These are phyloP conservation scores for Prorops nasuta DNA, from an alignment of 1,140 invertebrate species.

Conservation along the genomic window DNA sequence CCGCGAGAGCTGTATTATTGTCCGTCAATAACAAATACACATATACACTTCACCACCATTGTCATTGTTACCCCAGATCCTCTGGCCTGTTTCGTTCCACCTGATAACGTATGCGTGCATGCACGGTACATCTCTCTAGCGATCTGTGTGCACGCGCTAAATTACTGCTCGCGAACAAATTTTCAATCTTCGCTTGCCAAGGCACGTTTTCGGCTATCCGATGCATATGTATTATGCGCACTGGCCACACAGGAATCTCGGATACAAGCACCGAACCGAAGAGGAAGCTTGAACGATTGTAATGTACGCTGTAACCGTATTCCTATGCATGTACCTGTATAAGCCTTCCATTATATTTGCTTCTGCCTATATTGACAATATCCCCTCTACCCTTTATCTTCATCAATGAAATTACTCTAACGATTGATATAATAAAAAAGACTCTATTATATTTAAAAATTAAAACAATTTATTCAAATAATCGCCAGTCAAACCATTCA, in stretches of 20 bases:
- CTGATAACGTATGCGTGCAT: constrained; percentile 5
- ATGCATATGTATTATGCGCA: constrained; percentile 5
- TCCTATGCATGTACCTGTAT: constrained; percentile 22
- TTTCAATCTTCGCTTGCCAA: constrained; percentile 5
- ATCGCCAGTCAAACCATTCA: too few relatives aligned
- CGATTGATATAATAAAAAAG: too few relatives aligned
- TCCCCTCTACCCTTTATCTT: too few relatives aligned
- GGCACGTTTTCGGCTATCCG: too few relatives aligned
- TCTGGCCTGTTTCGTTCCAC: constrained; percentile 9
- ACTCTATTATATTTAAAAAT: too few relatives aligned
- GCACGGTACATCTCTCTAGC: constrained; percentile 10
- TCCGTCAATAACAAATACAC: constrained; percentile 30
- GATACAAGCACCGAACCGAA: constrained; percentile 13
- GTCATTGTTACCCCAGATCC: constrained; percentile 24
- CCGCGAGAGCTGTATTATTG: constrained; percentile 23
- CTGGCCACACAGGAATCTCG: too few relatives aligned
- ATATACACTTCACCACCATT: constrained; percentile 20
- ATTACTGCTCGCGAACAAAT: too few relatives aligned
- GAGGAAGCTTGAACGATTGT: constrained; percentile 14
- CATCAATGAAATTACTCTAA: too few relatives aligned
- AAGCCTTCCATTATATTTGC: too few relatives aligned
- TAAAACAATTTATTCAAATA: too few relatives aligned
- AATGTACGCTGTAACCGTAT: constrained; percentile 28
- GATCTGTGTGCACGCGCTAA: constrained; percentile 9
- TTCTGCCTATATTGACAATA: too few relatives aligned